phyloP scores from a whole-genome alignment of 2,113 vertebrate species.

The Phasianus colchicus region DNA sequence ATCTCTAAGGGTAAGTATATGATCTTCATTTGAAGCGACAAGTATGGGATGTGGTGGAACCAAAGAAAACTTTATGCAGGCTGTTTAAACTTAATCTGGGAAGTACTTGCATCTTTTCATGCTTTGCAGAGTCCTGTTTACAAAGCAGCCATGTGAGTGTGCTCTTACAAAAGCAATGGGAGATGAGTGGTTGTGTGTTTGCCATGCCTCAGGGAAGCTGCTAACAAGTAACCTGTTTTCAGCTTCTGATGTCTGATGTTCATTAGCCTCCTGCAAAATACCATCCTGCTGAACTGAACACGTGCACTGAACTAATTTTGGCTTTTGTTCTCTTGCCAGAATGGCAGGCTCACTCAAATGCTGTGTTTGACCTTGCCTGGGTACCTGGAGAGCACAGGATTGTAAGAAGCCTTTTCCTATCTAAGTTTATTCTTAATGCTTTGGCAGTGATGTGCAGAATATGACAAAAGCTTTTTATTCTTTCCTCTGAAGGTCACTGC shows the following conservation, averaged over 20 bases:
- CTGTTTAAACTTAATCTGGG: neutral
- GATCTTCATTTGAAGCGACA: neutral
- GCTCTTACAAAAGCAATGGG: neutral
- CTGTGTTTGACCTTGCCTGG: constrained; percentile 97
- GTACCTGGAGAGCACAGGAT: constrained; percentile 90
- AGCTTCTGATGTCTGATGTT: neutral
- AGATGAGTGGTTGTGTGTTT: neutral
- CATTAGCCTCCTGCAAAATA: neutral
- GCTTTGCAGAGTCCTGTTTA: neutral
- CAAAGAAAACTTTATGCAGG: neutral
- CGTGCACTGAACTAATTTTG: constrained; percentile 10
- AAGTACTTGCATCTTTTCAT: neutral
- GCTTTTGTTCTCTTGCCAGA: constrained; percentile 79
- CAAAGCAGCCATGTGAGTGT: neutral
- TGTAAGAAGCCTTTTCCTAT: constrained; percentile 78
- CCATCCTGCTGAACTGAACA: neutral
- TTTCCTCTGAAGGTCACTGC: constrained; percentile 88
- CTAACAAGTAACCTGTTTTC: neutral
- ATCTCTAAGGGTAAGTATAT: constrained; percentile 86
- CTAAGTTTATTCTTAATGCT: constrained; percentile 32
- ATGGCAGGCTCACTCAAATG: constrained; percentile 96
- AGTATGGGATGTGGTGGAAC: neutral
- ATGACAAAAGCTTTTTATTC: constrained; percentile 26
- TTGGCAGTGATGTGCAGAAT: neutral
- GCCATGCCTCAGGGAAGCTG: neutral